Conservation (phyloP, 2,113 vertebrate species). For the Lontra canadensis region DNA sequence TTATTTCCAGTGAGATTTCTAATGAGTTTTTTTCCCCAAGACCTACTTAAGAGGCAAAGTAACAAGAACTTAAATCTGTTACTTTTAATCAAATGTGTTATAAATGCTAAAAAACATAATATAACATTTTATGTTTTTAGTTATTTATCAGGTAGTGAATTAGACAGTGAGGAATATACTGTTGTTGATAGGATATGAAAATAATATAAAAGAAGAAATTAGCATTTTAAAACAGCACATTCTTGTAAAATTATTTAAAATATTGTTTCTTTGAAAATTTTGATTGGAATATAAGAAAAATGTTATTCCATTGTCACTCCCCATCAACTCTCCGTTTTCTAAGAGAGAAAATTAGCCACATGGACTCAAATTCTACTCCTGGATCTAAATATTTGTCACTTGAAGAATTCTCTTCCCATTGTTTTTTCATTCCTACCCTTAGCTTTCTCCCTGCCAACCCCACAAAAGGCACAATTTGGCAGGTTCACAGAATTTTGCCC, state of each 20-base stretch:
- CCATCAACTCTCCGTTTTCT: background rate
- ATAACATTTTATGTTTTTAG: background rate
- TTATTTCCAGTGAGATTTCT: slow-evolving; percentile 45
- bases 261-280: background rate
- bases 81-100: slow-evolving; percentile 44
- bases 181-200: background rate
- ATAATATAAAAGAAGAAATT: background rate
- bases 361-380: background rate
- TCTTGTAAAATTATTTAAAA: background rate
- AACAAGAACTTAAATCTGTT: slow-evolving; percentile 20
- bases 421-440: background rate
- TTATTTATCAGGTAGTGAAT: background rate
- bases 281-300: background rate
- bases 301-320: background rate
- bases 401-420: background rate
- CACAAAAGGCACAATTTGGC: background rate
- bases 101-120: background rate
- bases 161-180: background rate
- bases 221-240: background rate
- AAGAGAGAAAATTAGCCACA: background rate
- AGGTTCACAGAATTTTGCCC: background rate
- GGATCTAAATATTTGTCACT: background rate
- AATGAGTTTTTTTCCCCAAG: background rate
- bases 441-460: background rate
- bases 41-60: slow-evolving; percentile 47